Evolutionary conservation across 2,888 invertebrate species (phyloP), one percentile per base, ranked within the genome.

Genomic region (Acanthacorydalis orientalis): DNA sequence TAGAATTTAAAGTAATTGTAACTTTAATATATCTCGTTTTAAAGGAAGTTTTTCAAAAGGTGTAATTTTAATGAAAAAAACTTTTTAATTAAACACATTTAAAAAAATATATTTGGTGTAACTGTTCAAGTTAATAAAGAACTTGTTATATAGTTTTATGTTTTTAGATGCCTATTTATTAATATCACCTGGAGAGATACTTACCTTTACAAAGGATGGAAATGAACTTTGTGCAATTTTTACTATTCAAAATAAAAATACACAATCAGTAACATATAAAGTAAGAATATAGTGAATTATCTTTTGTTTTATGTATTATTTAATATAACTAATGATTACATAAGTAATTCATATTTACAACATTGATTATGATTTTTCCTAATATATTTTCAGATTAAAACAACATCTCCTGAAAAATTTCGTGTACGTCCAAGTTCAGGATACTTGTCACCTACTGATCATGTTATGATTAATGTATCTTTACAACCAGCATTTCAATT

Each of bases 351-450:
- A 34, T 43, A 11, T 37, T n/a, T 15, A n/a, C 23, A 12, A 10
- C 15, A 31, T 31, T 33, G 6, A 14, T 9, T 3, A 47, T 42
- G n/a, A 31, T 31, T 46, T 12, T 31, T 44, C 2, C 35, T 38
- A 7, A 39, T 38, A 49, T 69, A 67, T 1, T 74, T 72, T 43
- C 69, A 95, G 84, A 83, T 96, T 52, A 87, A 96, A 66, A 96
- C 95, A 11, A 96, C 95, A 4, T 85, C 92, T 0, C 96, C 95
- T 0, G 91, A 93, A 57, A 93, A 92, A 64, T 96, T 91, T 67
- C 73, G 90, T 32, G 96, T 97, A 1, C 76, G 89, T 46, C 95
- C 93, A 0, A 90, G 88, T 56, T 78, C 82, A 7, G 93, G 93
- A 0, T 68, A 78, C 7, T 62, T 95, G 46, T 66, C 70, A 1